These are phyloP conservation scores for Corythornis vintsioides DNA, from an alignment of 2,113 vertebrate species.

Conservation along the genomic window DNA sequence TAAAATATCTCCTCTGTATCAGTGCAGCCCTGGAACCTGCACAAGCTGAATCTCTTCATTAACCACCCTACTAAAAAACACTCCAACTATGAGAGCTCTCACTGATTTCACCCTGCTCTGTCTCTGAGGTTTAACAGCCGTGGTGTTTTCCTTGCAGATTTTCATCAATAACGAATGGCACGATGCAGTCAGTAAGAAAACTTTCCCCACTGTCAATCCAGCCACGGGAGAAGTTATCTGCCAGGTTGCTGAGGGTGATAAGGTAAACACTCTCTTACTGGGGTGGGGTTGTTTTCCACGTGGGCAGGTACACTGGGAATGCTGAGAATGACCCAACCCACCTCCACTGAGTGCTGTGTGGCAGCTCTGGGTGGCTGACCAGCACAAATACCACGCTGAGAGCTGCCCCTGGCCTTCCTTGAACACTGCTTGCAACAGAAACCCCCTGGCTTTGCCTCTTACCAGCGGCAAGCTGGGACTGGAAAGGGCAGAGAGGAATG, in stretches of 20 bases:
- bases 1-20: not conserved
- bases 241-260: slow-evolving; percentile 90
- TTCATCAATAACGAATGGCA: slow-evolving; percentile 97
- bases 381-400: rapidly evolving
- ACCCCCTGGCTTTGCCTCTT: not conserved
- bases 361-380: not conserved
- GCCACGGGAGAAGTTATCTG: slow-evolving; percentile 92
- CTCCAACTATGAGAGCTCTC: not conserved
- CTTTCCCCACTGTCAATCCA: slow-evolving; percentile 90
- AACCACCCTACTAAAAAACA: not conserved
- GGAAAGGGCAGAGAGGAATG: not conserved
- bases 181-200: slow-evolving; percentile 87
- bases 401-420: not conserved
- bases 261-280: slow-evolving; percentile 68
- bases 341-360: not conserved
- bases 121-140: not conserved
- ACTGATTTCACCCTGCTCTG: not conserved
- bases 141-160: slow-evolving; percentile 75
- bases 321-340: not conserved
- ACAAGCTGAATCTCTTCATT: not conserved
- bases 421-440: not conserved
- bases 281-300: rapidly evolving
- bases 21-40: not conserved
- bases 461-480: not conserved
- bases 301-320: not conserved